Base-by-base conservation (phyloP, 2,888 invertebrate genomes). In the Lydus trimaculatus region DNA sequence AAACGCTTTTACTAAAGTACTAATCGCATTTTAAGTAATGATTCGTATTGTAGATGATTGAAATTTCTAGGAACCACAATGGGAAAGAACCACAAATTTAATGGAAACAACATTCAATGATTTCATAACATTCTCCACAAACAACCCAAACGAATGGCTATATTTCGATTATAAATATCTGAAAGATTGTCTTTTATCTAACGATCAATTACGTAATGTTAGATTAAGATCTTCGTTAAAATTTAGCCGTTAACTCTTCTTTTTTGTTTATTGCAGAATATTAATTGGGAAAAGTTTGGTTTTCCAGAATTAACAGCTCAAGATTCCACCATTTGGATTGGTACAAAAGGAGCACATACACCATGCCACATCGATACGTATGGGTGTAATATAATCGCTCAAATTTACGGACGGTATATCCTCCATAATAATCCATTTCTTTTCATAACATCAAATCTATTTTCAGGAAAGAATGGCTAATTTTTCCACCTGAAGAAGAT, bases 351-450 rank as follows among this genome's bases (percentile, higher is more conserved):
- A 2, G 94, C 97, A 2, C 95, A 97, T 82, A 98, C 98, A 0
- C 95, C 97, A 1, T 95, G 96, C 71, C 99, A 99, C 84, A 91
- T 92, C 81, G 98, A 99, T 83, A 94, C 96, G 0, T 99, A 98
- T 85, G 98, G 98, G 0, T 94, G 91, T 77, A 99, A 99, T 86
- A 89, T 98, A 78, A 92, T 98, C 23, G 92, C 93, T 63, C 98
- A 99, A 86, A 86, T 96, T 63, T 89, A 90, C 86, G 98, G 98
- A 81, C 92, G 89, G 96, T 96, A 84, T 15, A 52, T 36, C n/a
- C 4, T 17, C 1, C 5, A 17, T 43, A n/a, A 0, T 43, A 43
- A 1, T 43, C 2, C 6, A 7, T 43, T 17, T 43, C 5, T 17
- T n/a, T 17, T n/a, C 8, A 67, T 15, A 31, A 9, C 17, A 52